Evolutionary conservation across 2,113 vertebrate genomes (phyloP), one percentile per base, ranked within the genome.

Genomic region (Talpa occidentalis): DNA sequence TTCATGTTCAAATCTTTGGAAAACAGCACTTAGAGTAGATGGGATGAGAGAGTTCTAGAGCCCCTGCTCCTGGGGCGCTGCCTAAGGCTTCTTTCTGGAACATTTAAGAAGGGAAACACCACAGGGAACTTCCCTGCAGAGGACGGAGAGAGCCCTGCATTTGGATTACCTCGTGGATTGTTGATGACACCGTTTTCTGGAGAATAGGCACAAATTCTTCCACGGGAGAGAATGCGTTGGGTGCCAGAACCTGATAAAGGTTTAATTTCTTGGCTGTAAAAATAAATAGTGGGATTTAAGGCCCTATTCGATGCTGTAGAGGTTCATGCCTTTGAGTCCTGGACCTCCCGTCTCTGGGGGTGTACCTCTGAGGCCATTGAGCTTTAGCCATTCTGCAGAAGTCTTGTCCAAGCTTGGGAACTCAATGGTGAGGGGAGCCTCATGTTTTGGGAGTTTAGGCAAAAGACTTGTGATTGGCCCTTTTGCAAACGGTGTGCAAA

Each of bases 221-320:
- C 90, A 98, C 93, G 0, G 97, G 97, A 62, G 98, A 98, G 94
- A 98, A 99, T 0, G 98, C 98, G 11, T 94, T 98, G 37, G 98
- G 98, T 47, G 98, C 98, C 97, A 99, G 97, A 73, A 99, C 96
- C 97, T 99, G 98, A 95, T 99, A 99, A 42, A 99, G 97, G 74
- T 96, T 98, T 91, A 99, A 97, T 79, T 98, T 99, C 96, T 98
- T 98, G 88, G 99, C 99, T 99, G 95, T 1, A 95, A 82, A 78
- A 78, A 56, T 9, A 89, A 96, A 77, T 6, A 70, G 28, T 74
- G 70, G 70, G 10, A 5, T 54, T 44, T 64, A 49, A 62, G 77
- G 28, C 21, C 12, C 2, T 26, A 30, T 6, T 3, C 0, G 21
- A 76, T 35, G 47, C 17, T 32, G 44, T 22, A 24, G 42, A 32